phyloP scores from a whole-genome alignment of 2,797 vertebrate species.

The Melanotaenia maccullochi region DNA sequence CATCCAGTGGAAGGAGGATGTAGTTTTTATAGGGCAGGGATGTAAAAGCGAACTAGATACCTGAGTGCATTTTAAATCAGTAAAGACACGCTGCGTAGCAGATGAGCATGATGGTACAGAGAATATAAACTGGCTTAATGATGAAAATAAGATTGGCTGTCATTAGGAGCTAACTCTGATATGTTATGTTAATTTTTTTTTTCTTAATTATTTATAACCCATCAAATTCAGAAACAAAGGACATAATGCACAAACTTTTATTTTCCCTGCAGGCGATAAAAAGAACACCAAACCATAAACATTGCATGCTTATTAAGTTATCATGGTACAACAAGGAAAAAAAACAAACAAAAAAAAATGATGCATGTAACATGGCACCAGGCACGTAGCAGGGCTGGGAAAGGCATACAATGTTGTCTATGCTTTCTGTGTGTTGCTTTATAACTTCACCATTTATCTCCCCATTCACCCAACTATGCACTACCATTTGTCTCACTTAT shows the following conservation, averaged over 20 bases:
- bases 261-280: constrained; percentile 27
- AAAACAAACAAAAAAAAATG: neutral
- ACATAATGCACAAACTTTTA: neutral
- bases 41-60: constrained; percentile 50
- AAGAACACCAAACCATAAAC: constrained; percentile 38
- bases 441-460: constrained; percentile 62
- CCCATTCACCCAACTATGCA: constrained; percentile 71
- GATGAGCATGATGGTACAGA: constrained; percentile 32
- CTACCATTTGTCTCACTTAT: constrained; percentile 68
- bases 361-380: constrained; percentile 36
- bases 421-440: constrained; percentile 50
- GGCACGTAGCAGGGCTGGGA: constrained; percentile 42
- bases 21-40: constrained; percentile 60
- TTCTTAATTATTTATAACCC: neutral
- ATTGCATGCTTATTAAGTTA: constrained; percentile 17
- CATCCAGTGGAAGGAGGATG: constrained; percentile 52
- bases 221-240: constrained; percentile 7
- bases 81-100: constrained; percentile 32
- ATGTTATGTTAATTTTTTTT: constrained; percentile 9
- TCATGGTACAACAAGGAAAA: constrained; percentile 50
- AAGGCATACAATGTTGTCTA: constrained; percentile 57
- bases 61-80: constrained; percentile 63
- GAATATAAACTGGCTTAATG: constrained; percentile 21
- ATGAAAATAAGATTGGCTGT: constrained; percentile 15
- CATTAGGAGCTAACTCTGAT: neutral